phyloP scores from a whole-genome alignment of 2,888 invertebrate species.

The Perizoma flavofasciatum region DNA sequence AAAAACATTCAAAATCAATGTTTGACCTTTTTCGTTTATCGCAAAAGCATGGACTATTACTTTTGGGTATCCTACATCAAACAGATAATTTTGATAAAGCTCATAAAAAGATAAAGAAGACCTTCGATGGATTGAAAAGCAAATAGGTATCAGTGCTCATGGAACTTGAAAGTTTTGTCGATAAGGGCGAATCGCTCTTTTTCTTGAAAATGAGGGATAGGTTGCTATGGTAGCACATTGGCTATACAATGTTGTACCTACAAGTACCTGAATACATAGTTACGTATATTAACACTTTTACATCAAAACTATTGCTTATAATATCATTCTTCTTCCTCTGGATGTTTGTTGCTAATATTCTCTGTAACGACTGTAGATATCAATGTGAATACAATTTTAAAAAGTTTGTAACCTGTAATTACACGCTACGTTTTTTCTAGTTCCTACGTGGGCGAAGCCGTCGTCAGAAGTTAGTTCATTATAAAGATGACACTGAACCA shows the following conservation, averaged over 20 bases:
- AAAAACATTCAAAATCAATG: constrained; percentile 18
- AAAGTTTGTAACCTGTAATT: too few relatives aligned
- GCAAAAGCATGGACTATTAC: constrained; percentile 23
- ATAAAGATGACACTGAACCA: too few relatives aligned
- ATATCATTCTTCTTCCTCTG: too few relatives aligned
- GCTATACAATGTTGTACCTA: not conserved
- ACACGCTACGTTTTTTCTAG: too few relatives aligned
- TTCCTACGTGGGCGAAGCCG: too few relatives aligned
- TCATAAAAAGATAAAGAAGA: constrained; percentile 40
- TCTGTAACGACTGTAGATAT: too few relatives aligned
- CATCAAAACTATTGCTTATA: too few relatives aligned
- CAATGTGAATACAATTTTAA: too few relatives aligned
- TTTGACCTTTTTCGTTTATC: constrained; percentile 31
- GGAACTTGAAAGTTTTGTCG: constrained; percentile 56
- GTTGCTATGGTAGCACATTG: constrained; percentile 25
- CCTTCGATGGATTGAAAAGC: constrained; percentile 56
- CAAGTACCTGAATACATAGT: not conserved
- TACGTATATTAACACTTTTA: too few relatives aligned
- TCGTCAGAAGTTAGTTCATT: too few relatives aligned
- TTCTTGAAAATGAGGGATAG: constrained; percentile 51
- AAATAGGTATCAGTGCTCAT: constrained; percentile 51
- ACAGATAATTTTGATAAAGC: constrained; percentile 39
- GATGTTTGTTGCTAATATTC: too few relatives aligned
- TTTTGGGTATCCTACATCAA: constrained; percentile 34
- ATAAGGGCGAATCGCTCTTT: constrained; percentile 49